Percentiles rank a stretch among this genome's conserved stretches.
Evolutionary conservation across 2,113 vertebrate species (phyloP).

Genomic region (Carassius gibelio): DNA sequence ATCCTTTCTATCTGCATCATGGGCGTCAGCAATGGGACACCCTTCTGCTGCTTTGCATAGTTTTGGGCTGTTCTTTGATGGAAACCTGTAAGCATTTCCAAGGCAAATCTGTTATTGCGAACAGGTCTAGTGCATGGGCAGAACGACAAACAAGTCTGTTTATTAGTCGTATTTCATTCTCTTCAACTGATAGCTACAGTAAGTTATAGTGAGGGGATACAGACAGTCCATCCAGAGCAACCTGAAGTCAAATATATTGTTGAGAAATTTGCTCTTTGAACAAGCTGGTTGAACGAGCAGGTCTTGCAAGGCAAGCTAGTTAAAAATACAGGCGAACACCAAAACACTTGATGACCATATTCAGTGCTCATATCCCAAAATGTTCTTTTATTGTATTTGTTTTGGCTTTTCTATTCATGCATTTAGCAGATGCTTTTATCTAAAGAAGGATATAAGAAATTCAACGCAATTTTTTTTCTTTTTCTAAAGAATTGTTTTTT

Average conservation of each 20-base stretch:
- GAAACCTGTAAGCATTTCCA: slow-evolving; percentile 27
- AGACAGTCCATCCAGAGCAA: not conserved
- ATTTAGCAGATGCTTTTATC: not conserved
- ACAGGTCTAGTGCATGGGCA: not conserved
- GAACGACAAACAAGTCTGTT: not conserved
- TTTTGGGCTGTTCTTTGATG: not conserved
- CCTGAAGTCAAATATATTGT: not conserved
- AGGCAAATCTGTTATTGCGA: slow-evolving; percentile 29
- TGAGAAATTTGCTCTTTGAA: not conserved
- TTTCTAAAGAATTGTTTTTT: not conserved
- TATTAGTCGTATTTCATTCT: not conserved
- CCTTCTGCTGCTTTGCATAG: slow-evolving; percentile 48
- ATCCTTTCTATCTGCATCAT: not conserved
- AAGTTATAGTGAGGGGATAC: not conserved
- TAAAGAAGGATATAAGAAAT: not conserved
- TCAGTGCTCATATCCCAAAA: not conserved
- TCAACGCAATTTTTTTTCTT: not conserved
- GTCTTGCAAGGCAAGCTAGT: not conserved
- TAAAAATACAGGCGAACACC: not conserved
- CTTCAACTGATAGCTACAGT: not conserved
- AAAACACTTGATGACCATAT: not conserved
- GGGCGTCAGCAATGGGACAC: not conserved
- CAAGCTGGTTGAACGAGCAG: not conserved
- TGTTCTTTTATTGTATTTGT: not conserved
- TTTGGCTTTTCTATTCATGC: not conserved